Conservation (phyloP, 2,888 invertebrate species). For the Sesamia inferens region DNA sequence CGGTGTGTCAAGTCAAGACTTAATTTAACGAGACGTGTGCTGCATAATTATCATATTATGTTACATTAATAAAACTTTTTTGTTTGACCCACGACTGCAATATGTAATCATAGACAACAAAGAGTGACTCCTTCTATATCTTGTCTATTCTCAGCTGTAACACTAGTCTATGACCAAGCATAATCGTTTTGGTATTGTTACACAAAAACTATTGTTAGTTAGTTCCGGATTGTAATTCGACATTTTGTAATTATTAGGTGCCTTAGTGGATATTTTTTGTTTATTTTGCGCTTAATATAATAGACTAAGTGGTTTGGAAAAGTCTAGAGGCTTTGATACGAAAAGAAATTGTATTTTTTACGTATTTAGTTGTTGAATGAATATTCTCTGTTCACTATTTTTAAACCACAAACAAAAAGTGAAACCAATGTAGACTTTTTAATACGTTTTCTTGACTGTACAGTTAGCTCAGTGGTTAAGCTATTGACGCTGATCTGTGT, state of each 20-base stretch:
- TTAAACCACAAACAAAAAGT: too few relatives aligned
- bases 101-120: slow-evolving; percentile 13
- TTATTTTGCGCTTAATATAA: background rate
- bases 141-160: slow-evolving; percentile 18
- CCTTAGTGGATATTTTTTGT: slow-evolving; percentile 2
- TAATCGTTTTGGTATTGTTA: slow-evolving; percentile 33
- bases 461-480: too few relatives aligned
- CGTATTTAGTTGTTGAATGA: too few relatives aligned
- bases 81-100: background rate
- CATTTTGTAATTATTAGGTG: background rate
- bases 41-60: background rate
- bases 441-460: too few relatives aligned
- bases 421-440: too few relatives aligned
- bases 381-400: too few relatives aligned
- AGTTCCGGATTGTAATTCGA: slow-evolving; percentile 37
- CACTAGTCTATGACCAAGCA: slow-evolving; percentile 25
- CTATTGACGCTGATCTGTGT: too few relatives aligned
- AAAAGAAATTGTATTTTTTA: too few relatives aligned
- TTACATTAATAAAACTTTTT: background rate
- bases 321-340: background rate
- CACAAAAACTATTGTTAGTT: slow-evolving; percentile 14
- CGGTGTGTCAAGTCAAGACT: background rate
- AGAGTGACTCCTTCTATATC: background rate
- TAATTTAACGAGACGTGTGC: background rate
- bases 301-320: slow-evolving; percentile 3